Base-by-base conservation (phyloP, 1,140 invertebrate species). In the Nasonia vitripennis region DNA sequence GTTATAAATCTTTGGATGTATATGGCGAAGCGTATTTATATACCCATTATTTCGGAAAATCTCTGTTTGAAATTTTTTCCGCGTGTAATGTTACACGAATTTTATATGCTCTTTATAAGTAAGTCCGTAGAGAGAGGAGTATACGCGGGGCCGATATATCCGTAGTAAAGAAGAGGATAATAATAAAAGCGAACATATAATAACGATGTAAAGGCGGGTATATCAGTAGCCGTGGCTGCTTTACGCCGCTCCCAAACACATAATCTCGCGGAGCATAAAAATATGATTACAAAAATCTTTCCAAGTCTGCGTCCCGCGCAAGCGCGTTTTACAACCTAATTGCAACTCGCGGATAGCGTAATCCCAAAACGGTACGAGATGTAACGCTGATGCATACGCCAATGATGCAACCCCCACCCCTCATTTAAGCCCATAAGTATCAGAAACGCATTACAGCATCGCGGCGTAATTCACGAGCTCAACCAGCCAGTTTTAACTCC, bases 141-240 rank as follows among this genome's bases (percentile, higher is more conserved):
- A 45, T 45, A 27, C 20, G 45, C 7, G 20, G 12, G 17, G 10
- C 41, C 31, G 34, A 41, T 17, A 20, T 20, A 17, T 20, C 41
- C 68, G 3, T 71, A 37, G 73, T 37, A 74, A 74, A 74, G 73
- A 0, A n/a, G 55, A 74, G 73, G 27, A 74, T 74, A 37, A 74
- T 74, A 74, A 74, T 74, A 74, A 74, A 74, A 74, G 37, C 12
- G 73, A 74, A n/a, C 73, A 74, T 74, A 37, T 74, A 37, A 74
- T 74, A 74, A 74, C 73, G 31, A 74, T 34, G 34, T 73, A 41
- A 71, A 62, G 11, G 34, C 5, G 73, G 2, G 10, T 74, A 37
- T 74, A 37, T 74, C 34, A 20, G 73, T 9, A 37, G 14, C 73
- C 37, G n/a, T 74, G 20, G 73, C 31, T 20, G 73, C 31, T 41